Percentiles rank a stretch among this genome's conserved stretches.
Evolutionary conservation across 2,888 invertebrate species (phyloP).

Genomic region (Macaria notata): DNA sequence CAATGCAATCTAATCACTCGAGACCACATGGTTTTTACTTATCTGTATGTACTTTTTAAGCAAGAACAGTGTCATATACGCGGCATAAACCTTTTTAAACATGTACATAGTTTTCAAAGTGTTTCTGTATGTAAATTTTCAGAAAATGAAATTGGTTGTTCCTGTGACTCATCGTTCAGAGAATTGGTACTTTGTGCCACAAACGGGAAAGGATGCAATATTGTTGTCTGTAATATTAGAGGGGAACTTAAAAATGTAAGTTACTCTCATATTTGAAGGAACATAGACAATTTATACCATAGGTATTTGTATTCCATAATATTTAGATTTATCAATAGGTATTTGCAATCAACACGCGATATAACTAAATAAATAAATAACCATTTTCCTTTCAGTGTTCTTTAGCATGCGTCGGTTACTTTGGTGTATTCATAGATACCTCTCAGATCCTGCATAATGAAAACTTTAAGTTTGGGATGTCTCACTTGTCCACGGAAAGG

Average conservation of each 20-base stretch:
- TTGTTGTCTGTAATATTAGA: not conserved
- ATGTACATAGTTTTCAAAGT: not conserved
- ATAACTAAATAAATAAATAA: not conserved
- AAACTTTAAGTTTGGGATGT: not conserved
- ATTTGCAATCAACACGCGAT: not conserved
- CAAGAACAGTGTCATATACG: not conserved
- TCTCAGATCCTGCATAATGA: not conserved
- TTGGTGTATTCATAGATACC: not conserved
- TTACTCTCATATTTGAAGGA: not conserved
- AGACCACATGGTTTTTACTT: not conserved
- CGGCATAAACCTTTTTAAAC: not conserved
- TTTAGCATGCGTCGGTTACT: not conserved
- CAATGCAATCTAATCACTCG: too few species aligned
- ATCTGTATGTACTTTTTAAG: not conserved
- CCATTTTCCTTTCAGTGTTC: not conserved
- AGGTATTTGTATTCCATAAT: not conserved
- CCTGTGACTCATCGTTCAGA: not conserved
- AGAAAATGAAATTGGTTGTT: not conserved
- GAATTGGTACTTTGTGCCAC: not conserved
- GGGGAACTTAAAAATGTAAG: not conserved
- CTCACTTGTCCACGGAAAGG: not conserved
- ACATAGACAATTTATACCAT: not conserved
- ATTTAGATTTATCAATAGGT: not conserved
- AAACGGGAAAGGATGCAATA: not conserved
- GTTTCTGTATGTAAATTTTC: not conserved